Percentiles rank a stretch among this genome's conserved stretches.
These are phyloP conservation scores for Aurelia aurita DNA, from an alignment of 30 jellyfish, hydroid and myxozoan genomes.

Conservation along the genomic window DNA sequence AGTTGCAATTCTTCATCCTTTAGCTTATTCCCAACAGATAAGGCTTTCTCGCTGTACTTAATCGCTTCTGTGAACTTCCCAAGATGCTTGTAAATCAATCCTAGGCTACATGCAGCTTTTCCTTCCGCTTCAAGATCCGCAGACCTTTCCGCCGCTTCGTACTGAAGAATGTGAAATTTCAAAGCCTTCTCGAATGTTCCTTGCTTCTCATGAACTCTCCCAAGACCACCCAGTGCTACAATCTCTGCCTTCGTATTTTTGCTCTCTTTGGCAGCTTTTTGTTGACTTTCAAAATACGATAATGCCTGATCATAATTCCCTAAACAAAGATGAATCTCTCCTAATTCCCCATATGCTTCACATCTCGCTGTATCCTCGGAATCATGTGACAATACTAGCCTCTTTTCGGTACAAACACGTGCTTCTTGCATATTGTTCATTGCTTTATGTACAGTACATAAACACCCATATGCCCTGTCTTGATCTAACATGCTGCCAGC, in stretches of 20 bases:
- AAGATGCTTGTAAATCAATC: slow-evolving; percentile 67
- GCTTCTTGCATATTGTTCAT: slow-evolving; percentile 79
- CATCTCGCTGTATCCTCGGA: slow-evolving; percentile 64
- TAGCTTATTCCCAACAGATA: slow-evolving; percentile 54
- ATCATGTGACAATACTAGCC: slow-evolving; percentile 87
- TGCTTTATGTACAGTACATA: slow-evolving; percentile 58
- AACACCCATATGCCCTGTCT: slow-evolving; percentile 72
- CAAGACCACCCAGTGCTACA: slow-evolving; percentile 85
- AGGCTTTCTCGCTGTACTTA: slow-evolving; percentile 63
- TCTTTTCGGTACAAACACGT: slow-evolving; percentile 86
- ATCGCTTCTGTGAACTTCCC: slow-evolving; percentile 76
- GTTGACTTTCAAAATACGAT: slow-evolving; percentile 75
- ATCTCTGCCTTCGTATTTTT: slow-evolving; percentile 64
- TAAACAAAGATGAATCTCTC: slow-evolving; percentile 65
- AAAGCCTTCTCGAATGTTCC: slow-evolving; percentile 74
- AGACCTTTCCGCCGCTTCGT: slow-evolving; percentile 63
- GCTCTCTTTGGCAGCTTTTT: slow-evolving; percentile 58
- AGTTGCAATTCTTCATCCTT: slow-evolving; percentile 51
- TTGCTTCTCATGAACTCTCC: slow-evolving; percentile 62
- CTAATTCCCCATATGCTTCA: slow-evolving; percentile 89
- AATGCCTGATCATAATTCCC: slow-evolving; percentile 86
- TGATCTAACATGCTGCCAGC: slow-evolving; percentile 57
- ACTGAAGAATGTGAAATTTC: slow-evolving; percentile 58
- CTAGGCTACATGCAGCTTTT: slow-evolving; percentile 66
- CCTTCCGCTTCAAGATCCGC: slow-evolving; percentile 68